Evolutionary conservation across 1,140 invertebrate species (phyloP), one percentile per base, ranked within the genome.

Genomic region (Schlechtendalia chinensis): DNA sequence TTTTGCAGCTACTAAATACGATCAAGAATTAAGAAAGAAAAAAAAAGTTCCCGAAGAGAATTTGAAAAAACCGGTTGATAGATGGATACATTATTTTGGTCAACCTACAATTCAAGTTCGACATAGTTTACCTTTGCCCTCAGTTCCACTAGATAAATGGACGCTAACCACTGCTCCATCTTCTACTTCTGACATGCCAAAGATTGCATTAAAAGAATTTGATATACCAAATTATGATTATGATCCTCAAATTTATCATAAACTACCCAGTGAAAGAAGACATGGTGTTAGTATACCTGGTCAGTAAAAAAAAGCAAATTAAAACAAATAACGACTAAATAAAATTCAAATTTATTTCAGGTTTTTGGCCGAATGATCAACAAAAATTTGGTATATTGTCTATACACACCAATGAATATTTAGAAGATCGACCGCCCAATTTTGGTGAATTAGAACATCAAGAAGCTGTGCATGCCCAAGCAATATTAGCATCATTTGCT

Each of bases 331-430:
- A 17, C 10, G 17, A 29, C 27, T 14, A 29, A 10, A 67, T 32
- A n/a, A 0, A 29, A 10, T 45, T 8, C 53, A 80, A 83, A 77
- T 82, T 84, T 83, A 83, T 86, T 87, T 39, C 83, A 93, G 91
- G 93, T 58, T 93, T 90, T 86, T 95, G 93, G 93, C 91, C 93
- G 56, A 85, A 86, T 83, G 93, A 93, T 86, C 83, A 85, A 53
- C 87, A 89, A 85, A 90, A 92, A 86, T 95, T 92, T 88, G 93
- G 93, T 24, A 83, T 92, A 19, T 75, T 96, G 14, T 93, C 93
- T 19, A 92, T 90, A 84, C 90, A 94, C 83, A 88, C 89, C 59
- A 85, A 89, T 47, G 89, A 89, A 19, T 86, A 91, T 82, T 84
- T 93, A 50, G 32, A 84, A 14, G 82, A 83, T 1, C 85, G 89